Percentiles rank a stretch among this genome's conserved stretches.
Conservation (phyloP, 2,888 invertebrate genomes). For the Abscondita cerata region DNA sequence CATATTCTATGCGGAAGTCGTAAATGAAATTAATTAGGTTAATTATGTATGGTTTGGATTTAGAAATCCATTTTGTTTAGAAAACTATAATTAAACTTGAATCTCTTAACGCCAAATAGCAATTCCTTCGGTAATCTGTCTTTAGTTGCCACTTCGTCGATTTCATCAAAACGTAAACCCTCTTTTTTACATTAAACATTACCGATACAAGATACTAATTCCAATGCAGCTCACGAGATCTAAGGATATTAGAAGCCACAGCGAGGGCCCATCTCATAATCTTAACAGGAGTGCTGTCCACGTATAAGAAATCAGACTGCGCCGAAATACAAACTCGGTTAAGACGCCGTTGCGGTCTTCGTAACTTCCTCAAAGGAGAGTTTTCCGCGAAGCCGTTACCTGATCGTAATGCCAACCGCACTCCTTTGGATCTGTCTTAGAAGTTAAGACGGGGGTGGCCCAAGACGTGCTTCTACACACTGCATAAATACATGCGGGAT, state of each 20-base stretch:
- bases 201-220: slow-evolving; percentile 35
- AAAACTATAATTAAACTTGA: too few relatives aligned
- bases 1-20: too few relatives aligned
- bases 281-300: slow-evolving; percentile 37
- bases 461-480: slow-evolving; percentile 45
- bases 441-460: slow-evolving; percentile 43
- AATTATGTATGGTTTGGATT: too few relatives aligned
- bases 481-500: slow-evolving; percentile 49
- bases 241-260: slow-evolving; percentile 38
- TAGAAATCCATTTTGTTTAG: too few relatives aligned
- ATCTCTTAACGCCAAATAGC: too few relatives aligned
- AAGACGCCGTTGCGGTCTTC: slow-evolving; percentile 43
- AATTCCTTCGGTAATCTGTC: slow-evolving; percentile 47
- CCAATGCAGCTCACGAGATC: slow-evolving; percentile 38
- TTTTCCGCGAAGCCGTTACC: slow-evolving; percentile 51
- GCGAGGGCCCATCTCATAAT: slow-evolving; percentile 39
- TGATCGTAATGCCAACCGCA: slow-evolving; percentile 56
- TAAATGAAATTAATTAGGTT: too few relatives aligned
- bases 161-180: slow-evolving; percentile 43
- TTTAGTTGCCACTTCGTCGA: slow-evolving; percentile 50
- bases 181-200: slow-evolving; percentile 39
- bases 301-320: slow-evolving; percentile 43
- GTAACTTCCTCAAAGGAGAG: slow-evolving; percentile 51
- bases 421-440: slow-evolving; percentile 50
- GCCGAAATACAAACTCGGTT: slow-evolving; percentile 42